Evolutionary conservation across 2,113 vertebrate genomes (phyloP).

Genomic region (Smithornis capensis): DNA sequence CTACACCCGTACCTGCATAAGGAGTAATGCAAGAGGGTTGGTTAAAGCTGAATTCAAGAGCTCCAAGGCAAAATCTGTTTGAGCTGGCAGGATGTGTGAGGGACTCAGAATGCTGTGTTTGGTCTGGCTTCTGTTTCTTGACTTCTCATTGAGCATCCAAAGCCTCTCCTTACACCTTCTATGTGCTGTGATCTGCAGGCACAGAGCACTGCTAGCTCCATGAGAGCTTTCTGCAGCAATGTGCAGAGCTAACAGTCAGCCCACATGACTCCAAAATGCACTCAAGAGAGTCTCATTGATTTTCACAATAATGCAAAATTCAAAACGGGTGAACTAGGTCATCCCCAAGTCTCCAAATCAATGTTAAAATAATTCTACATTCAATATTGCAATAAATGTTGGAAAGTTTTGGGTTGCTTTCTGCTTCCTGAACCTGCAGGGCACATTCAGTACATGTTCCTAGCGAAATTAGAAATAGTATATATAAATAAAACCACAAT

Average conservation of each 20-base stretch:
- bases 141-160: not conserved
- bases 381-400: not conserved
- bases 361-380: not conserved
- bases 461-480: not conserved
- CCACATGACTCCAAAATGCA: not conserved
- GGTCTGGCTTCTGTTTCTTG: not conserved
- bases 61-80: not conserved
- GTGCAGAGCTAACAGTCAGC: not conserved
- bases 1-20: not conserved
- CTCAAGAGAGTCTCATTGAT: not conserved
- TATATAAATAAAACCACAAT: not conserved
- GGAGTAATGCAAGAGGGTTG: not conserved
- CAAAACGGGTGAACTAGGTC: not conserved
- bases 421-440: not conserved
- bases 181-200: accelerated
- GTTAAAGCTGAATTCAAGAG: not conserved
- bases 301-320: not conserved
- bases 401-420: not conserved
- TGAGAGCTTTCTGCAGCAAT: not conserved
- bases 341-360: not conserved
- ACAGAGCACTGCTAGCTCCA: too few species aligned
- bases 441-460: not conserved
- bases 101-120: not conserved
- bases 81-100: not conserved
- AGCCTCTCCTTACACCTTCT: not conserved